phyloP scores from a whole-genome alignment of 2,888 invertebrate species.

The Tromatobia lineatoria region DNA sequence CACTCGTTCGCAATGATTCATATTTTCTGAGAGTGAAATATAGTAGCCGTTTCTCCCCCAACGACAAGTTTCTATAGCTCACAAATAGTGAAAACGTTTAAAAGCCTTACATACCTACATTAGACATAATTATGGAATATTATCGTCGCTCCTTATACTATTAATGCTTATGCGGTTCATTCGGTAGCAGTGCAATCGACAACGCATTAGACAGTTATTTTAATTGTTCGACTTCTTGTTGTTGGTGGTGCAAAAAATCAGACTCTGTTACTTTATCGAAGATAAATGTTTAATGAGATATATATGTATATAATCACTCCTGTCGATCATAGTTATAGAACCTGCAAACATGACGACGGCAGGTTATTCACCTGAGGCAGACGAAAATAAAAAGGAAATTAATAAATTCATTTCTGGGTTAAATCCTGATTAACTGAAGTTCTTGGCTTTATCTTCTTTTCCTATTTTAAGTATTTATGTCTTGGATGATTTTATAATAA shows the following conservation, averaged over 20 bases:
- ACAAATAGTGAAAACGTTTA: slow-evolving; percentile 44
- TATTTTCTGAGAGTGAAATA: slow-evolving; percentile 10
- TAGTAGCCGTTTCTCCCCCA: background rate
- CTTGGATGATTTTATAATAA: no score
- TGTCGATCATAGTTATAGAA: slow-evolving; percentile 29
- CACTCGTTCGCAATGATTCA: slow-evolving; percentile 30
- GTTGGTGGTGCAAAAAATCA: slow-evolving; percentile 46
- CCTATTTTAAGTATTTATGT: background rate
- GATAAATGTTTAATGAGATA: slow-evolving; percentile 54
- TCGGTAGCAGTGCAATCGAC: slow-evolving; percentile 41
- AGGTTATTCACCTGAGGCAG: slow-evolving; percentile 1
- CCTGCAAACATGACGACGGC: background rate
- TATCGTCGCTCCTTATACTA: slow-evolving; percentile 30
- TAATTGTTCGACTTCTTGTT: slow-evolving; percentile 60
- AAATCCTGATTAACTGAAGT: background rate
- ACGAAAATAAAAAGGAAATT: slow-evolving; percentile 20
- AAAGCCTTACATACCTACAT: slow-evolving; percentile 18
- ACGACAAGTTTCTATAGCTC: slow-evolving; percentile 29
- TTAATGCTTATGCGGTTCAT: slow-evolving; percentile 22
- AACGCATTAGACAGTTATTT: slow-evolving; percentile 64
- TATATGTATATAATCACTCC: slow-evolving; percentile 19
- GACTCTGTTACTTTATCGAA: slow-evolving; percentile 25
- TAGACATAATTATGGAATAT: slow-evolving; percentile 62
- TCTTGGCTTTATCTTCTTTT: background rate
- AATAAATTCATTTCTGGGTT: slow-evolving; percentile 19